These are phyloP conservation scores for Pollenia griseotomentosa DNA, from an alignment of 2,888 invertebrate genomes.

Conservation along the genomic window DNA sequence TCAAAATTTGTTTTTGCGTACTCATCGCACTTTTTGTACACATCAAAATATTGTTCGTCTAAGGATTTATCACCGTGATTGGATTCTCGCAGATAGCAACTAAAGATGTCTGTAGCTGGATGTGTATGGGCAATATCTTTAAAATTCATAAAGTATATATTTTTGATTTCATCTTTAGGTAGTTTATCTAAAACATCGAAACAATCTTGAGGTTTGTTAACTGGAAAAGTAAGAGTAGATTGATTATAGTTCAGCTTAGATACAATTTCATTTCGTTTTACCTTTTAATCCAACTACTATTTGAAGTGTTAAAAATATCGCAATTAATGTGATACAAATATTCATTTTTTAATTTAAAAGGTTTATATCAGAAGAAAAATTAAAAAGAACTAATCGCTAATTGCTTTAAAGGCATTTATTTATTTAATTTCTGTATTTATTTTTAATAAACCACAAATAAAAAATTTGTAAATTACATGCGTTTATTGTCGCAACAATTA, in stretches of 20 bases:
- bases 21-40: slow-evolving; percentile 15
- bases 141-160: slow-evolving; percentile 45
- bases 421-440: too few species aligned
- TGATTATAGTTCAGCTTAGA: neutral
- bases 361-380: neutral
- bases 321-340: neutral
- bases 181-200: slow-evolving; percentile 23
- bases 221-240: neutral
- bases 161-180: slow-evolving; percentile 29
- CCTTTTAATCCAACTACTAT: slow-evolving; percentile 7
- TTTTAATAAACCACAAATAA: too few species aligned
- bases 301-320: neutral
- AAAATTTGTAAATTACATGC: too few species aligned
- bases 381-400: neutral
- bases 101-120: slow-evolving; percentile 32
- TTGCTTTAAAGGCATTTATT: neutral
- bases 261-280: neutral
- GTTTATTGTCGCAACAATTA: too few species aligned
- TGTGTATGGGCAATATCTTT: neutral
- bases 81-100: slow-evolving; percentile 1
- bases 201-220: neutral
- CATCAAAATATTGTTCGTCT: slow-evolving; percentile 35
- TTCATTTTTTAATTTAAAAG: neutral
- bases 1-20: neutral
- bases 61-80: slow-evolving; percentile 8